Percentiles rank a stretch among this genome's conserved stretches.
phyloP scores from a whole-genome alignment of 2,797 vertebrate genomes.

The Eulemur albifrons region DNA sequence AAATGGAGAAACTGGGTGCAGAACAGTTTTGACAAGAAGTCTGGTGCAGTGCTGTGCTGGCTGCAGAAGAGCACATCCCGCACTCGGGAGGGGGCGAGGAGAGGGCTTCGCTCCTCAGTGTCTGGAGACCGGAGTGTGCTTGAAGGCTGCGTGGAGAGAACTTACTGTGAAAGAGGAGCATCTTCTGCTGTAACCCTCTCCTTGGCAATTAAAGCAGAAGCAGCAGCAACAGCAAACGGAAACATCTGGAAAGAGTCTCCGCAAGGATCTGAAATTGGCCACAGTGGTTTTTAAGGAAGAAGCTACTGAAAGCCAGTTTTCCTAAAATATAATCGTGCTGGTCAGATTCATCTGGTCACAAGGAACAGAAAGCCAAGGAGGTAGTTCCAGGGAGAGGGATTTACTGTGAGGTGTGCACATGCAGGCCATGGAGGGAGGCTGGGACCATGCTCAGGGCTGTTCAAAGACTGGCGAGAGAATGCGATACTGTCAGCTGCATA shows the following conservation, averaged over 20 bases:
- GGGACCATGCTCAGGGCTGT: not conserved
- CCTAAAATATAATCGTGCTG: not conserved
- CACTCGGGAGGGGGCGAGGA: fast-evolving
- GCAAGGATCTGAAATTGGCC: constrained; percentile 50
- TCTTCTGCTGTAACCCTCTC: not conserved
- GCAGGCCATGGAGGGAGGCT: not conserved
- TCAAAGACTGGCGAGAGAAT: not conserved
- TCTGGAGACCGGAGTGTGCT: not conserved
- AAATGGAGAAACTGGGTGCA: too few species aligned
- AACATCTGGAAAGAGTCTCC: constrained; percentile 66
- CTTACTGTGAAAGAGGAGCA: not conserved
- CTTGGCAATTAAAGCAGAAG: constrained; percentile 14
- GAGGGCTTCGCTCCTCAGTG: not conserved
- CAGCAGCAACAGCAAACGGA: not conserved
- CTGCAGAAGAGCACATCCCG: not conserved
- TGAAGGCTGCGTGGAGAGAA: not conserved
- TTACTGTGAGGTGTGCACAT: too few species aligned
- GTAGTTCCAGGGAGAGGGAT: not conserved
- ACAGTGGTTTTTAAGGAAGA: constrained; percentile 39
- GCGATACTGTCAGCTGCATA: not conserved
- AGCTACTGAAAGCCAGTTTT: constrained; percentile 58
- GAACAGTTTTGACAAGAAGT: not conserved
- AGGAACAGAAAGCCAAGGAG: not conserved
- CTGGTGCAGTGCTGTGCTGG: not conserved
- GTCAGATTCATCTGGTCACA: not conserved